These are phyloP conservation scores for Cyclophora albipunctata DNA, from an alignment of 2,888 invertebrate genomes.

Conservation along the genomic window DNA sequence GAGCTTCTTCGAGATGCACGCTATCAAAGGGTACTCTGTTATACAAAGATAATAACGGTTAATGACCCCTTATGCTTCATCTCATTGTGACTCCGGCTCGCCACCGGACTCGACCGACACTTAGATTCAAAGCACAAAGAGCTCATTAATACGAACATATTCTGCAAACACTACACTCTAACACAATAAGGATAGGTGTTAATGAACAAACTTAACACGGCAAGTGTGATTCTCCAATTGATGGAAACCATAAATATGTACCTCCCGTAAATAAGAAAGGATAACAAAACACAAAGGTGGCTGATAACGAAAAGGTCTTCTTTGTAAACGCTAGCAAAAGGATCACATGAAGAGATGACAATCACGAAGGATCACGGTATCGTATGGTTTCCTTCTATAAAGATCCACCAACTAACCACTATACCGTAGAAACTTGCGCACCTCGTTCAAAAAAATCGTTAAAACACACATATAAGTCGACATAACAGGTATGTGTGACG, in stretches of 20 bases:
- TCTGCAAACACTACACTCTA: too few relatives aligned
- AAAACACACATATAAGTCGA: neutral
- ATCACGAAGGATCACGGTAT: conserved; percentile 28
- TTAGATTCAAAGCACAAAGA: conserved; percentile 20
- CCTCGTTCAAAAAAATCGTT: neutral
- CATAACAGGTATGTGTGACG: neutral
- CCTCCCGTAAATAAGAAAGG: conserved; percentile 18
- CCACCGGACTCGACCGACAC: conserved; percentile 17
- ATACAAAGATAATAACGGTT: conserved; percentile 36
- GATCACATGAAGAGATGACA: conserved; percentile 29
- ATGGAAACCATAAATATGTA: too few relatives aligned
- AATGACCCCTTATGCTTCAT: conserved; percentile 29
- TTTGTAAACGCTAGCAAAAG: conserved; percentile 24
- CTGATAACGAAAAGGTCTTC: conserved; percentile 28
- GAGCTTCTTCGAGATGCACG: conserved; percentile 23
- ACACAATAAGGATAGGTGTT: too few relatives aligned
- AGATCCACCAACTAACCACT: neutral
- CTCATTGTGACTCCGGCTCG: conserved; percentile 26
- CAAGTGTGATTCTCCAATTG: too few relatives aligned
- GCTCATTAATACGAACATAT: neutral
- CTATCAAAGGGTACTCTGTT: conserved; percentile 40
- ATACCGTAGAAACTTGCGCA: neutral
- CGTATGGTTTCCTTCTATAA: conserved; percentile 14
- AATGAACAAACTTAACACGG: too few relatives aligned
- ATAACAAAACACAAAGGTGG: conserved; percentile 19